Evolutionary conservation across 35 echinoderm and acorn worm species (phyloP).

Genomic region (Strongylocentrotus purpuratus): DNA sequence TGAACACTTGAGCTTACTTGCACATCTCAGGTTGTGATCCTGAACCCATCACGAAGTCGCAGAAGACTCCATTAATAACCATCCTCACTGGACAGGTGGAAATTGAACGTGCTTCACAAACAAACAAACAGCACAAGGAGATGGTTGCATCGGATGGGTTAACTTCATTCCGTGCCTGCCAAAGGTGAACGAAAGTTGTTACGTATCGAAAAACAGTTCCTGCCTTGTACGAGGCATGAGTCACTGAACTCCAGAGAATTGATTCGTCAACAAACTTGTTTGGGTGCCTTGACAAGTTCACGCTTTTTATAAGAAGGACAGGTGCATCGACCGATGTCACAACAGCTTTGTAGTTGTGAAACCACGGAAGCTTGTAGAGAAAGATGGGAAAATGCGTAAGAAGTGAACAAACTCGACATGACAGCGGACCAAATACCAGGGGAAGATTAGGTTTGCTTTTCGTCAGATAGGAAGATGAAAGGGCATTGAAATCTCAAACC

Average conservation of each 20-base stretch:
- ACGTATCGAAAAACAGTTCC: not conserved
- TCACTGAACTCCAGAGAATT: not conserved
- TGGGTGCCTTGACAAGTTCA: constrained; percentile 1
- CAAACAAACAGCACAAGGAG: not conserved
- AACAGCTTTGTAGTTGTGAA: not conserved
- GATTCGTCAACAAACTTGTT: constrained; percentile 5
- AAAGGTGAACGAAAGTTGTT: not conserved
- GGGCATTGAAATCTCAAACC: not conserved
- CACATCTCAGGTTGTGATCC: not conserved
- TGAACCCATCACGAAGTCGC: not conserved
- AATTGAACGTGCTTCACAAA: not conserved
- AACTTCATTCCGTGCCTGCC: not conserved
- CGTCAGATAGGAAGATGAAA: not conserved
- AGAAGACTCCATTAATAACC: not conserved
- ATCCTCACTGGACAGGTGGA: not conserved
- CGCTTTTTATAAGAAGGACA: not conserved
- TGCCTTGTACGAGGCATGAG: not conserved
- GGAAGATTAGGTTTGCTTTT: not conserved
- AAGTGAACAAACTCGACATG: not conserved
- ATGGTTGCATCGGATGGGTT: not conserved
- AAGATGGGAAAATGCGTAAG: not conserved
- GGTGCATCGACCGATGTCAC: not conserved
- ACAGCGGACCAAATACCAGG: not conserved
- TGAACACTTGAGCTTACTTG: not conserved
- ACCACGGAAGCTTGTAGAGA: not conserved